Percentiles rank a stretch among this genome's conserved stretches.
These are phyloP conservation scores for Sebastes taczanowskii DNA, from an alignment of 2,797 vertebrate species.

Conservation along the genomic window DNA sequence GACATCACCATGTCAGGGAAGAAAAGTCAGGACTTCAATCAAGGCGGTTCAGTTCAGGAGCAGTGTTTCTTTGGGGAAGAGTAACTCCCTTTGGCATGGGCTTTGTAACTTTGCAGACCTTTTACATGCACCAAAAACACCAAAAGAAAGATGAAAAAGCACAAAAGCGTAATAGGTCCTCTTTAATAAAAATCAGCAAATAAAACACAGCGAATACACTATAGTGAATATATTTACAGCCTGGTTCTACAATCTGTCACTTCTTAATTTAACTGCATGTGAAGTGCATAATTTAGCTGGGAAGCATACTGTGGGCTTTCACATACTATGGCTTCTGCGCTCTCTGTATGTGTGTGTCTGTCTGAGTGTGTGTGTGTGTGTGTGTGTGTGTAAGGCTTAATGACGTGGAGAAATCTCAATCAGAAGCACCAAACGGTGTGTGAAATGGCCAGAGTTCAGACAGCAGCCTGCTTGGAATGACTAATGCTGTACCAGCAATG, in stretches of 20 bases:
- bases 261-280: slow-evolving; percentile 6
- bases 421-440: slow-evolving; percentile 59
- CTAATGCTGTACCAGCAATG: slow-evolving; percentile 35
- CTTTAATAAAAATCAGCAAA: neutral
- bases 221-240: neutral
- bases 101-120: too few relatives aligned
- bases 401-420: slow-evolving; percentile 53
- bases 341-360: neutral
- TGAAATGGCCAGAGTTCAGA: slow-evolving; percentile 66
- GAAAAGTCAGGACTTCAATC: too few relatives aligned
- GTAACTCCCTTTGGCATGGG: too few relatives aligned
- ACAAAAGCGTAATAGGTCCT: too few relatives aligned
- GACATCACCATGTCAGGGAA: too few relatives aligned
- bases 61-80: too few relatives aligned
- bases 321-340: neutral
- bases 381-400: slow-evolving; percentile 25
- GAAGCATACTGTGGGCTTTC: neutral
- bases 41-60: too few relatives aligned
- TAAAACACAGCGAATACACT: neutral
- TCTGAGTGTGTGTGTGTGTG: neutral
- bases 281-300: neutral
- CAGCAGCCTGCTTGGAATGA: slow-evolving; percentile 51
- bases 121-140: too few relatives aligned
- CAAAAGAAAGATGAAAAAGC: too few relatives aligned
- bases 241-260: neutral